These are phyloP conservation scores for Xanthorhoe designata DNA, from an alignment of 2,888 invertebrate species.

Conservation along the genomic window DNA sequence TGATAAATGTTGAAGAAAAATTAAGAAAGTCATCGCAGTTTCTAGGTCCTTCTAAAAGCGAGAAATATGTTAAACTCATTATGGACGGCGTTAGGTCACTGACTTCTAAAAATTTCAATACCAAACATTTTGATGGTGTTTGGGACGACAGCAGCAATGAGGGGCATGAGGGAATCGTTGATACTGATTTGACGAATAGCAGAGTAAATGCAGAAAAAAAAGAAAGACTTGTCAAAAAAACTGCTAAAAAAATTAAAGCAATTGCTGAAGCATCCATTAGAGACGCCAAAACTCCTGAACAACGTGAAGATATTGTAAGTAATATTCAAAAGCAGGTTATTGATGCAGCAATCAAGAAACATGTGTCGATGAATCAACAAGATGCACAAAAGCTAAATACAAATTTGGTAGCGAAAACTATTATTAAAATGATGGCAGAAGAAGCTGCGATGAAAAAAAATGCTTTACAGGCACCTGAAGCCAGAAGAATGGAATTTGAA, in stretches of 20 bases:
- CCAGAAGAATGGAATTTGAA: constrained; percentile 38
- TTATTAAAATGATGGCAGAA: constrained; percentile 44
- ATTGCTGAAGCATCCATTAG: constrained; percentile 49
- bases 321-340: constrained; percentile 26
- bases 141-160: not conserved
- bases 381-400: not conserved
- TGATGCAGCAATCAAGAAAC: constrained; percentile 30
- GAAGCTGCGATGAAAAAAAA: constrained; percentile 15
- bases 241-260: constrained; percentile 54
- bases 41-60: constrained; percentile 49
- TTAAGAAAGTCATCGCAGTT: constrained; percentile 51
- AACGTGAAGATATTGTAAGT: constrained; percentile 50
- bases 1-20: constrained; percentile 53
- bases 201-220: constrained; percentile 27
- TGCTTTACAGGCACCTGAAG: constrained; percentile 26
- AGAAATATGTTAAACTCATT: constrained; percentile 61
- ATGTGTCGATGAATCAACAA: not conserved
- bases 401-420: not conserved
- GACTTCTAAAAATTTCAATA: constrained; percentile 31
- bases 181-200: constrained; percentile 4
- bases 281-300: constrained; percentile 45
- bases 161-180: not conserved
- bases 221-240: constrained; percentile 42
- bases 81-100: constrained; percentile 63
- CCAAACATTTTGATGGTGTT: constrained; percentile 1